Base-by-base conservation (phyloP, 2,888 invertebrate genomes). In the Xestia rhomboidea region DNA sequence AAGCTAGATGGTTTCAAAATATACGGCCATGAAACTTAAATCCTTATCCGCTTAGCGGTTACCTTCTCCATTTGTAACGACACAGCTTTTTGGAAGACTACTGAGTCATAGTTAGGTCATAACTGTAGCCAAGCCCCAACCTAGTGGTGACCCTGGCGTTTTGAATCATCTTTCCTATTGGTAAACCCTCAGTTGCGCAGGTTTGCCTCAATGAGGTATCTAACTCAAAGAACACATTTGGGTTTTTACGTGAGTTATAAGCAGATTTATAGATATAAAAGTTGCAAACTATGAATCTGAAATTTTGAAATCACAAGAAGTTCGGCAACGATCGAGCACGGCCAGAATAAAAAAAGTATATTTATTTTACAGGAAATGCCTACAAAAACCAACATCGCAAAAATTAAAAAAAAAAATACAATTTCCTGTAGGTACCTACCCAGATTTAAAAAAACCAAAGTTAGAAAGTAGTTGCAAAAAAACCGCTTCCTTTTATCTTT, bases 381-480 rank as follows among this genome's bases (percentile, higher is more conserved):
- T n/a, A 3, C 18, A 67, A 27, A 38, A 73, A 79, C 30, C n/a
- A 24, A 46, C 8, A 46, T 18, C 4, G 5, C 27, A 27, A 44
- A 54, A 46, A 15, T 73, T 30, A 11, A 2, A 27, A 38, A 34
- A 41, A 73, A 46, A 38, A 54, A 60, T 2, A 18, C 27, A 51
- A 71, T 68, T 76, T 63, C 46, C 46, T 51, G 63, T 49, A 49
- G 18, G 18, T 72, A 15, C 60, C 62, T 34, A 34, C 27, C 30
- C 15, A 66, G 11, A 44, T 51, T 81, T 80, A 69, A 57, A 30
- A 84, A 68, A 84, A 73, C 21, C 18, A 38, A 60, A 46, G 72
- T 68, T 77, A 77, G 81, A 84, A 83, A 81, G 85, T 76, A 60
- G 13, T 18, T 51, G 21, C 8, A 46, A 64, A 63, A 63, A 71